Percentiles rank a stretch among this genome's conserved stretches.
phyloP scores from a whole-genome alignment of 2,113 vertebrate genomes.

The Rhinogobius similis region DNA sequence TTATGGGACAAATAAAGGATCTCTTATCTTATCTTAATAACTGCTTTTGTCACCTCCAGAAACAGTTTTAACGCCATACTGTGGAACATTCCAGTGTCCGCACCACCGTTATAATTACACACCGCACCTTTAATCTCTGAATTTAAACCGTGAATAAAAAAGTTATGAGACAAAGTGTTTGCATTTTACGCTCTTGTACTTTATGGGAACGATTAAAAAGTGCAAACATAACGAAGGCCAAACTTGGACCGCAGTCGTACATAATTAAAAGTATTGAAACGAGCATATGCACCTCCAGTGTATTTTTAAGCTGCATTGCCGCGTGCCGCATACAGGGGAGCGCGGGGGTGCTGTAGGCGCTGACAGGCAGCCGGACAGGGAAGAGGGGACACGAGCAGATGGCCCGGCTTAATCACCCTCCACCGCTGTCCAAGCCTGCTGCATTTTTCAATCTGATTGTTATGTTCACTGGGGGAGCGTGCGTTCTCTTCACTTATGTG shows the following conservation, averaged over 20 bases:
- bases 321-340: background rate
- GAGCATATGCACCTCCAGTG: background rate
- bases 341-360: background rate
- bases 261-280: background rate
- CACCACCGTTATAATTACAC: no score
- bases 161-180: background rate
- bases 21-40: no score
- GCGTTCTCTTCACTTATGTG: background rate
- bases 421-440: conserved; percentile 25
- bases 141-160: background rate
- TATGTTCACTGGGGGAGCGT: conserved; percentile 8
- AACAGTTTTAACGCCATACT: background rate
- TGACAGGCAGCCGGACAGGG: conserved; percentile 36
- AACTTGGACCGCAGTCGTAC: background rate
- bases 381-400: conserved; percentile 52
- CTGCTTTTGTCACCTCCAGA: no score
- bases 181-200: background rate
- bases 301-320: background rate
- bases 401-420: conserved; percentile 48
- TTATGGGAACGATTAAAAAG: background rate
- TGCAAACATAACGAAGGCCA: background rate
- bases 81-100: background rate
- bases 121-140: background rate
- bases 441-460: background rate
- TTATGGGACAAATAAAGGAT: no score